Evolutionary conservation across 1,140 invertebrate genomes (phyloP), one percentile per base, ranked within the genome.

Genomic region (Drosophila orosa): DNA sequence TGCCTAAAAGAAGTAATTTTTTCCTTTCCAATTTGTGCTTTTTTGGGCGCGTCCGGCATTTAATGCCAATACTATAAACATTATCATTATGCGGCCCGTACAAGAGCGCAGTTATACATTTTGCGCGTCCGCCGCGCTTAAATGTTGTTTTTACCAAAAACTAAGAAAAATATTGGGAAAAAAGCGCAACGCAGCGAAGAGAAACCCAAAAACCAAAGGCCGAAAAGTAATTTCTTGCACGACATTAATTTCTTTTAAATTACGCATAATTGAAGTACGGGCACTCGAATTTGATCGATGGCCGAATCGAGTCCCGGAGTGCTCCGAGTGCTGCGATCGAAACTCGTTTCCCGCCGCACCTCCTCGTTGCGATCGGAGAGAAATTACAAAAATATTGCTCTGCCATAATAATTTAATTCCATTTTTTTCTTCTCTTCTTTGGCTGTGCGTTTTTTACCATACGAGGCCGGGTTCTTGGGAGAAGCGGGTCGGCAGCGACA

Each of bases 201-300:
- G 52, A 69, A 48, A 44, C 24, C 68, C 52, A 62, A 75, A 74
- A 60, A 77, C 39, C 69, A 66, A 77, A 86, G 50, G 67, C 29
- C 84, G 48, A 80, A 89, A 84, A 89, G 80, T 90, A 85, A 86
- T 90, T 90, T 89, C 78, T 85, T 89, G 86, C 80, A 90, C 80
- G 84, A 90, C 85, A 89, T 90, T 89, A 89, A 89, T 89, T 89
- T 89, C 80, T 90, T 85, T 89, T 81, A 89, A 89, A 89, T 89
- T 89, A 85, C 84, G 84, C 84, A 89, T 89, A 89, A 89, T 89
- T 89, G 85, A 90, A 86, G 86, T 78, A 72, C 78, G 71, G 57
- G 55, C 79, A 86, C 79, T 86, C 75, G 62, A 86, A 82, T 48
- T 73, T 86, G 82, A 86, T 86, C 82, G 83, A 82, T 87, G 83